A percentile compares a stretch with the other conserved stretches of the same genome.
phyloP scores from a whole-genome alignment of 1,140 invertebrate species.

The Sarcophaga peregrina region DNA sequence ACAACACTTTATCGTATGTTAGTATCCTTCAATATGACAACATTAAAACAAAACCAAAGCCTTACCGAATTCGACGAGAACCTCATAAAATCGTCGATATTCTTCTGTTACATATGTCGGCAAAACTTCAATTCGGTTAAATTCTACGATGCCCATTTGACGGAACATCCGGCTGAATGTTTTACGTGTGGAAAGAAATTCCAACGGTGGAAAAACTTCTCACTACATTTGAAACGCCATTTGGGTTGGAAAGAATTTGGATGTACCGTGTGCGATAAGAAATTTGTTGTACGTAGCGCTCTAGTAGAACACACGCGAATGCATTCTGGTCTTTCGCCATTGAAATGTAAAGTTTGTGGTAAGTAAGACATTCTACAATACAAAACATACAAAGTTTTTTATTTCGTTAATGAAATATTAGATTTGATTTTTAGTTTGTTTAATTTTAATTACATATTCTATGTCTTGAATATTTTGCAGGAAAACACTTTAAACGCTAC shows the following conservation, averaged over 20 bases:
- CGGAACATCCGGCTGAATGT: conserved; percentile 83
- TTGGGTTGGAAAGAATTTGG: conserved; percentile 74
- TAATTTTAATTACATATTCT: not conserved
- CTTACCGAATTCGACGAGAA: conserved; percentile 60
- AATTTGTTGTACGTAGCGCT: conserved; percentile 83
- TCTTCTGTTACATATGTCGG: conserved; percentile 70
- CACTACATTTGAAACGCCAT: conserved; percentile 81
- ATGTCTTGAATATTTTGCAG: conserved; percentile 43
- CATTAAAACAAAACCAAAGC: conserved; percentile 60
- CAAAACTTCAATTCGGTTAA: conserved; percentile 67
- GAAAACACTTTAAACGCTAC: conserved; percentile 82
- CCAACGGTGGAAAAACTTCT: conserved; percentile 77
- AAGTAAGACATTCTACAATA: conserved; percentile 43
- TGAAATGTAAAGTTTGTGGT: conserved; percentile 84
- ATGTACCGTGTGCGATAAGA: conserved; percentile 83
- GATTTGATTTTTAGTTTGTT: not conserved
- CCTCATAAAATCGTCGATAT: conserved; percentile 63
- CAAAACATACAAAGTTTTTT: not conserved
- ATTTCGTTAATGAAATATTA: not conserved
- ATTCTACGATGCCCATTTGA: conserved; percentile 77
- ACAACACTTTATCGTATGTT: conserved; percentile 62
- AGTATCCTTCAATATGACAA: conserved; percentile 61
- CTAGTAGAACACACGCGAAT: conserved; percentile 82
- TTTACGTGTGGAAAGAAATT: conserved; percentile 83
- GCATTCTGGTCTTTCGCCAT: conserved; percentile 83